Conservation (phyloP, 2,888 invertebrate genomes). For the Cacoxenus indagator region DNA sequence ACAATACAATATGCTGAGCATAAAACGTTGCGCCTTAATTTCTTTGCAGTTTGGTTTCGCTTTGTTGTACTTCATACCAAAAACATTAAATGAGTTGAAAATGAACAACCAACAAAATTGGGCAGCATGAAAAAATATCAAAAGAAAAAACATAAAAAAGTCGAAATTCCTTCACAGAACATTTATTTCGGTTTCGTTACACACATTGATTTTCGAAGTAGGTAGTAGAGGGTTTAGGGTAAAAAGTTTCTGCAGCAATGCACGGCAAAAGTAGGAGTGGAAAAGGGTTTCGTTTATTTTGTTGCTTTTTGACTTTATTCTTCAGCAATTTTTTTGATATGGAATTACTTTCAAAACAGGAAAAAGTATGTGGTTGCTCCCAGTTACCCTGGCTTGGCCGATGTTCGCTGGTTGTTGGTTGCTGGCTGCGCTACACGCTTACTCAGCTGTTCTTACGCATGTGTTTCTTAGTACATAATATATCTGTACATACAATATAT, state of each 20-base stretch:
- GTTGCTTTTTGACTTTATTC: neutral
- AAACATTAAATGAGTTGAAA: slow-evolving; percentile 20
- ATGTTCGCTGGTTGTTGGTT: no score
- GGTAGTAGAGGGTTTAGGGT: slow-evolving; percentile 33
- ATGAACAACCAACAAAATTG: slow-evolving; percentile 6
- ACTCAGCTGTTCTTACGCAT: slow-evolving; percentile 19
- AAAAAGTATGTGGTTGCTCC: slow-evolving; percentile 2
- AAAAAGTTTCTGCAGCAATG: slow-evolving; percentile 7
- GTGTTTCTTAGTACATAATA: slow-evolving; percentile 9
- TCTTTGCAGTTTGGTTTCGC: neutral
- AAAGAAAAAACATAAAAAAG: slow-evolving; percentile 51
- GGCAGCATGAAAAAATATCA: slow-evolving; percentile 27
- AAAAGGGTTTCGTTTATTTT: slow-evolving; percentile 9
- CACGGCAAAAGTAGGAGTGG: neutral
- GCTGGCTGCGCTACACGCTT: neutral
- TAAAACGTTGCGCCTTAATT: slow-evolving; percentile 3
- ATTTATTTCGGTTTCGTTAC: slow-evolving; percentile 66
- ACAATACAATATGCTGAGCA: slow-evolving; percentile 1
- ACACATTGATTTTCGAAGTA: slow-evolving; percentile 60
- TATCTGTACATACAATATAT: neutral
- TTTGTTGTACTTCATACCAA: neutral
- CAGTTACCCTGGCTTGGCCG: neutral
- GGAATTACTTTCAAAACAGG: slow-evolving; percentile 14
- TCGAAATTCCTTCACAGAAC: slow-evolving; percentile 67
- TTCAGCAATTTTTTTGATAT: neutral